Evolutionary conservation across 1,140 invertebrate genomes (phyloP).

Genomic region (Oedothorax gibbosus): DNA sequence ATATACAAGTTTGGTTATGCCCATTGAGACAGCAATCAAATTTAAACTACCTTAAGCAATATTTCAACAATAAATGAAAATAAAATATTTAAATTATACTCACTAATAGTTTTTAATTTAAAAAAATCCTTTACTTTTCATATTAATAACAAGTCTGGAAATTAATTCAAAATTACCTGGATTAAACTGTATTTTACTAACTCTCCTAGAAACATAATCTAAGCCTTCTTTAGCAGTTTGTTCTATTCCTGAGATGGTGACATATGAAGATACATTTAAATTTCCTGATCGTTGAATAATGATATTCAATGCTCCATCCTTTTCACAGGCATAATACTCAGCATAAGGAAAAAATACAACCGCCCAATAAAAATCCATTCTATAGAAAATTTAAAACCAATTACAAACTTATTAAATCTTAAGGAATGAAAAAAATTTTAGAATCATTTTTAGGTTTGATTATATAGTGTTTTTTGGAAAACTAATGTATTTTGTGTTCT

Average conservation of each 20-base stretch:
- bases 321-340: slow-evolving; percentile 61
- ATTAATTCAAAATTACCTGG: slow-evolving; percentile 44
- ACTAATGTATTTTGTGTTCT: too few relatives aligned
- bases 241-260: slow-evolving; percentile 31
- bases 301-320: slow-evolving; percentile 38
- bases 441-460: too few relatives aligned
- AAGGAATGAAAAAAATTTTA: too few relatives aligned
- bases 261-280: slow-evolving; percentile 47
- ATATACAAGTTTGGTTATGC: neutral
- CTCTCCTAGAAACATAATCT: slow-evolving; percentile 49
- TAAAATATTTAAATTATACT: too few relatives aligned
- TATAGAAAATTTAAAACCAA: slow-evolving; percentile 27
- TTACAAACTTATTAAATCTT: neutral
- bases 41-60: neutral
- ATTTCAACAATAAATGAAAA: too few relatives aligned
- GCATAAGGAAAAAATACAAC: slow-evolving; percentile 47
- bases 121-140: too few relatives aligned
- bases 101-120: too few relatives aligned
- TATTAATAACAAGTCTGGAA: too few relatives aligned
- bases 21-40: neutral
- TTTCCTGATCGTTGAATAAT: slow-evolving; percentile 42
- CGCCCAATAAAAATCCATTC: slow-evolving; percentile 57
- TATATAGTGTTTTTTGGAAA: too few relatives aligned
- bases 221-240: slow-evolving; percentile 52
- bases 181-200: slow-evolving; percentile 55